Percentiles rank a stretch among this genome's conserved stretches.
phyloP scores from a whole-genome alignment of 2,797 vertebrate species.

The Brachymystax lenok region DNA sequence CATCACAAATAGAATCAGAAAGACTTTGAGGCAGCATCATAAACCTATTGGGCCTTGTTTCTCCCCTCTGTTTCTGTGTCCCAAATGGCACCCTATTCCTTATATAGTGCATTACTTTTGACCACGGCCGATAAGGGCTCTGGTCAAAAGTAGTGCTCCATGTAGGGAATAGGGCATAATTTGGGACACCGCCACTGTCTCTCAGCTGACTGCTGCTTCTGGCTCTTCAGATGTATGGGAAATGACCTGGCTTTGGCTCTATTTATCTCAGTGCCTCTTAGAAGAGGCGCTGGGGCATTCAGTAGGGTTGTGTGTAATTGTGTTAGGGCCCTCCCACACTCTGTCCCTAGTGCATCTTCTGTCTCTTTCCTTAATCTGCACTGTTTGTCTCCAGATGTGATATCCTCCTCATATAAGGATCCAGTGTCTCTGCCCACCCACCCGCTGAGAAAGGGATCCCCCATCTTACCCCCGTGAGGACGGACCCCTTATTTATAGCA shows the following conservation, averaged over 20 bases:
- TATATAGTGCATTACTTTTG: not conserved
- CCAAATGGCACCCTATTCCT: not conserved
- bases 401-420: constrained; percentile 75
- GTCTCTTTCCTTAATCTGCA: constrained; percentile 80
- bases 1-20: not conserved
- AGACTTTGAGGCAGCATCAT: not conserved
- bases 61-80: not conserved
- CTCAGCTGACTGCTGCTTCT: constrained; percentile 16
- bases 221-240: constrained; percentile 56
- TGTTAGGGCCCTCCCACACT: constrained; percentile 77
- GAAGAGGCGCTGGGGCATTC: constrained; percentile 68
- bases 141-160: not conserved
- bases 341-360: constrained; percentile 75
- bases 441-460: constrained; percentile 63
- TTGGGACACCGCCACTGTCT: constrained; percentile 12
- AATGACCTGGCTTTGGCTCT: constrained; percentile 64
- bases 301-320: constrained; percentile 76
- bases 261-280: constrained; percentile 65
- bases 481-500: constrained; percentile 72
- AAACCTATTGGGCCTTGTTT: not conserved
- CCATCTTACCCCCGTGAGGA: constrained; percentile 42
- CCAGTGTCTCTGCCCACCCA: constrained; percentile 66
- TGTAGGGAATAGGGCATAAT: not conserved
- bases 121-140: not conserved
- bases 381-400: constrained; percentile 81